These are phyloP conservation scores for Mythimna pallens DNA, from an alignment of 2,888 invertebrate species.

Conservation along the genomic window DNA sequence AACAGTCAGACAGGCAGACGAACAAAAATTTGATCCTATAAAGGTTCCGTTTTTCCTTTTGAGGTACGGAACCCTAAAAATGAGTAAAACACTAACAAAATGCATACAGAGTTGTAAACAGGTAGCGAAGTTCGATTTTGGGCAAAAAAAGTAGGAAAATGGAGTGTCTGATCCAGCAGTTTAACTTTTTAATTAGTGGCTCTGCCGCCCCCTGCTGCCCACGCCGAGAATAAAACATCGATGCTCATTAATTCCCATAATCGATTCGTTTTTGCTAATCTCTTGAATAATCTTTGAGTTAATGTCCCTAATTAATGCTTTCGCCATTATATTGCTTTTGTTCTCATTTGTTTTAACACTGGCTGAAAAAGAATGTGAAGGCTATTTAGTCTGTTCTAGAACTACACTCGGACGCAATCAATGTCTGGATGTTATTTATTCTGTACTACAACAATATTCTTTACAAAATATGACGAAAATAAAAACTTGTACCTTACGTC, in stretches of 20 bases:
- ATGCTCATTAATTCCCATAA: constrained; percentile 65
- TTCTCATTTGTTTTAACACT: constrained; percentile 23
- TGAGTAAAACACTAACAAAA: constrained; percentile 16
- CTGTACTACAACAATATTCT: constrained; percentile 22
- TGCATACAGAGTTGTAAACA: constrained; percentile 60
- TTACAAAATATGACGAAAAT: constrained; percentile 25
- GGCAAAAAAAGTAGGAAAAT: constrained; percentile 76
- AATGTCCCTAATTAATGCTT: constrained; percentile 39
- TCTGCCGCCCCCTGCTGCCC: constrained; percentile 56
- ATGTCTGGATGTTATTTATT: background rate
- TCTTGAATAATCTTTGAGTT: constrained; percentile 54
- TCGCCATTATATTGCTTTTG: constrained; percentile 28
- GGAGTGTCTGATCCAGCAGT: constrained; percentile 79
- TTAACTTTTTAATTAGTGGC: constrained; percentile 86
- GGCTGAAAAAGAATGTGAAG: constrained; percentile 2
- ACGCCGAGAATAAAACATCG: constrained; percentile 64
- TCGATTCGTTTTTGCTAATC: constrained; percentile 62
- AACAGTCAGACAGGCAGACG: no score
- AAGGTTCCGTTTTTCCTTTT: no score
- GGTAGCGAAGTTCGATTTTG: constrained; percentile 52
- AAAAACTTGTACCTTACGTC: constrained; percentile 40
- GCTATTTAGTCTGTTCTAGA: background rate
- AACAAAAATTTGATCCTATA: no score
- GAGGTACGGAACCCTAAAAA: no score
- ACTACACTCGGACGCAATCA: background rate